A percentile compares a stretch with the other conserved stretches of the same genome.
These are phyloP conservation scores for Cheilosia scutellata DNA, from an alignment of 2,888 invertebrate genomes.

Conservation along the genomic window DNA sequence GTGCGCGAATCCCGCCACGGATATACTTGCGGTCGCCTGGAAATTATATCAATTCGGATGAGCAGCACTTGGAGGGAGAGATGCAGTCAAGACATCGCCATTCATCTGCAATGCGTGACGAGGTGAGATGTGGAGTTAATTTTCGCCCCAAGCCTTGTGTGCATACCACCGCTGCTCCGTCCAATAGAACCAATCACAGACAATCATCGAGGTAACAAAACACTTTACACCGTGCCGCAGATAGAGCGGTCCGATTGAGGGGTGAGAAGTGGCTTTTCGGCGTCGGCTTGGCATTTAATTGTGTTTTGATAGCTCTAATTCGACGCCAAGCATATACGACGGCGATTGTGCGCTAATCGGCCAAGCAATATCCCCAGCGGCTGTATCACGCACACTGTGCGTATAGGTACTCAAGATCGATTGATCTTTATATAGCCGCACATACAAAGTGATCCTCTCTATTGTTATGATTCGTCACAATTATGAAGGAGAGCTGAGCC, in stretches of 20 bases:
- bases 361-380: slow-evolving; percentile 61
- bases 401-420: slow-evolving; percentile 62
- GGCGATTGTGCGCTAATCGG: slow-evolving; percentile 73
- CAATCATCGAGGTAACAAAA: slow-evolving; percentile 76
- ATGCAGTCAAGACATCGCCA: slow-evolving; percentile 12
- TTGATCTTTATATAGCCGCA: slow-evolving; percentile 51
- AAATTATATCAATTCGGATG: slow-evolving; percentile 71
- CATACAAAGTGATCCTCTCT: slow-evolving; percentile 49
- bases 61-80: slow-evolving; percentile 18
- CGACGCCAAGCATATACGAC: slow-evolving; percentile 65
- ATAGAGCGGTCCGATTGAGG: not conserved
- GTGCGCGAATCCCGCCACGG: slow-evolving; percentile 68
- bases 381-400: slow-evolving; percentile 69
- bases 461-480: slow-evolving; percentile 74
- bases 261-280: slow-evolving; percentile 36
- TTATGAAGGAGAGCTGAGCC: slow-evolving; percentile 46
- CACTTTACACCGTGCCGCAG: slow-evolving; percentile 64
- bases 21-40: slow-evolving; percentile 36
- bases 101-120: slow-evolving; percentile 63
- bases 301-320: slow-evolving; percentile 76
- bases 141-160: slow-evolving; percentile 63
- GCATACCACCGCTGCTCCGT: slow-evolving; percentile 7
- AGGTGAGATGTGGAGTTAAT: slow-evolving; percentile 74
- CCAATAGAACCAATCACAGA: slow-evolving; percentile 69
- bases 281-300: slow-evolving; percentile 71